phyloP scores from a whole-genome alignment of 2,797 vertebrate species.

The Dromococcyx pavoninus region DNA sequence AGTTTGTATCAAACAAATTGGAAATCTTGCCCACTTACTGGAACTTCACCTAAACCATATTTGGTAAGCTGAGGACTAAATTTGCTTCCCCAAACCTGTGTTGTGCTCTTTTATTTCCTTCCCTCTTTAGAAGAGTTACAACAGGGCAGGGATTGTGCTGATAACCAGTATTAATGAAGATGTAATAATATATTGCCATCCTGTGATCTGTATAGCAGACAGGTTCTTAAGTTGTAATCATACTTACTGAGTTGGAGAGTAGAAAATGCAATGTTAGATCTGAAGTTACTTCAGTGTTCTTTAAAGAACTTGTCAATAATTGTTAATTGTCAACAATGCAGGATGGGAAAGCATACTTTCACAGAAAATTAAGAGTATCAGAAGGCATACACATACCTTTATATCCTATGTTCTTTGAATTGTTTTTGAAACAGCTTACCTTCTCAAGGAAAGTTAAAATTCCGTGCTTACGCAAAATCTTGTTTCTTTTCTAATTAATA shows the following conservation, averaged over 20 bases:
- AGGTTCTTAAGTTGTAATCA: not conserved
- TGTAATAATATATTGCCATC: not conserved
- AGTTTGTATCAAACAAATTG: constrained; percentile 97
- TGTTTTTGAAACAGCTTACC: not conserved
- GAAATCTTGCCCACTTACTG: constrained; percentile 82
- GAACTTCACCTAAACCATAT: constrained; percentile 90
- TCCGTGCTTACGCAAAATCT: not conserved
- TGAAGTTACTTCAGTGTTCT: not conserved
- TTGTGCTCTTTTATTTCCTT: not conserved
- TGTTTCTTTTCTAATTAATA: not conserved
- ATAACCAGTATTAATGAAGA: not conserved
- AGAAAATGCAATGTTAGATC: not conserved
- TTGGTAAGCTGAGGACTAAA: constrained; percentile 80
- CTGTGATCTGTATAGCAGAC: not conserved
- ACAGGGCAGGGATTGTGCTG: not conserved
- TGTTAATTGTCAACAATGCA: fast-evolving
- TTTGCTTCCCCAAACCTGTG: not conserved
- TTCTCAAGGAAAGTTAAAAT: not conserved
- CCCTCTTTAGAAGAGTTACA: not conserved
- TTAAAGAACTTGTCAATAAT: not conserved
- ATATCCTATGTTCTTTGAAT: not conserved
- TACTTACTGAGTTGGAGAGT: not conserved
- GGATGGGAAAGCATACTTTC: not conserved
- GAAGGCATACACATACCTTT: not conserved
- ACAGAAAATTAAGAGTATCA: not conserved